Evolutionary conservation across 1,140 invertebrate species (phyloP), one percentile per base, ranked within the genome.

Genomic region (Dendroctonus ponderosae): DNA sequence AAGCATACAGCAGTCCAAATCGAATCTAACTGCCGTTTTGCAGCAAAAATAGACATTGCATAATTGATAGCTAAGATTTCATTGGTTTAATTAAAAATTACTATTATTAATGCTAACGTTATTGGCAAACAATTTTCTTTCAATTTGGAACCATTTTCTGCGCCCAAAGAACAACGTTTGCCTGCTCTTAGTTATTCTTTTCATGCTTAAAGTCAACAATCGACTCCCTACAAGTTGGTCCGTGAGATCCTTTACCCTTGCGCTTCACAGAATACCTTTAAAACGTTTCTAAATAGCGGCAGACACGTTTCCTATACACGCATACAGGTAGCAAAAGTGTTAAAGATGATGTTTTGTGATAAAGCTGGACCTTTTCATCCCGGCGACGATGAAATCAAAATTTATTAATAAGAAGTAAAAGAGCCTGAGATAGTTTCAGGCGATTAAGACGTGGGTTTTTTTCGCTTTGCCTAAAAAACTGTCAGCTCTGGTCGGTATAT

Each of bases 281-380:
- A 46, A 54, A 53, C 40, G 6, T 15, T 63, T 38, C 11, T 40
- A 57, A 65, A 59, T 60, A 26, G 11, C 40, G 3, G n/a, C 14
- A 14, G 54, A 59, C 64, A 66, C 11, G 54, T 51, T 52, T 59
- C 46, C 39, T 59, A 53, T 66, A 66, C 48, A 63, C 38, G 40
- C 46, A 51, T 42, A 66, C 54, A 66, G 64, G 64, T 66, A 66
- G 64, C 65, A 54, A 61, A 67, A 67, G 65, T 61, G 58, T 67
- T 67, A 67, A 65, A 65, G 62, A 65, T 65, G 62, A 52, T 62
- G 60, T 62, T 62, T 51, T 38, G 42, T 44, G 60, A 62, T 62
- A 62, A 62, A 39, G 53, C 11, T 11, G 53, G 39, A 15, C 42
- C 42, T 40, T 52, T 26, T 52, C 15, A 52, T n/a, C 12, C 5